These are phyloP conservation scores for Caenorhabditis imperialis DNA, from an alignment of 2,888 invertebrate species.

Conservation along the genomic window DNA sequence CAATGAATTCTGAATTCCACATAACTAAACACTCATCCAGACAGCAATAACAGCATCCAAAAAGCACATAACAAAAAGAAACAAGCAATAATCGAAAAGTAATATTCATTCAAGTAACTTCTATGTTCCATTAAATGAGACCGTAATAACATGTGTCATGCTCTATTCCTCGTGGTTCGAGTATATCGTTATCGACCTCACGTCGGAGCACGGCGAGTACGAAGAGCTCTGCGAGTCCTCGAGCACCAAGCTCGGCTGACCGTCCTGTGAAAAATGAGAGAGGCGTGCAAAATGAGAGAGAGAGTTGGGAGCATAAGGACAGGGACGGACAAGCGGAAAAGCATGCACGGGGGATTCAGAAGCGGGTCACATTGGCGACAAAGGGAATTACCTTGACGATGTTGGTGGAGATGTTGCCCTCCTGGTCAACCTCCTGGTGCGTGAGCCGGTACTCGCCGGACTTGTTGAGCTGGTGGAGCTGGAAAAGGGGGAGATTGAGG, in stretches of 20 bases:
- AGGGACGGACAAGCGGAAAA: neutral
- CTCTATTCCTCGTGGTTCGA: conserved; percentile 31
- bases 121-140: no score
- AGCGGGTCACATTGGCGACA: neutral
- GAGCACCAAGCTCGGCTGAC: neutral
- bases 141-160: no score
- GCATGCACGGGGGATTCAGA: neutral
- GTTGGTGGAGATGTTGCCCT: conserved; percentile 93
- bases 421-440: conserved; percentile 91
- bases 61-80: neutral
- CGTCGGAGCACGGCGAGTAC: conserved; percentile 38
- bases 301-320: neutral
- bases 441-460: conserved; percentile 90
- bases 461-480: conserved; percentile 84
- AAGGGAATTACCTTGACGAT: conserved; percentile 85
- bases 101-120: neutral
- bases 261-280: conserved; percentile 12
- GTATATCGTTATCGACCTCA: conserved; percentile 38
- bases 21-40: neutral
- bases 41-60: neutral
- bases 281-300: conserved; percentile 13
- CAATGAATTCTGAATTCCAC: no score
- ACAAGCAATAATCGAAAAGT: neutral
- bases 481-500: no score
- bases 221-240: conserved; percentile 30